Evolutionary conservation across 1,140 invertebrate species (phyloP).

Genomic region (Cotesia chilonis): DNA sequence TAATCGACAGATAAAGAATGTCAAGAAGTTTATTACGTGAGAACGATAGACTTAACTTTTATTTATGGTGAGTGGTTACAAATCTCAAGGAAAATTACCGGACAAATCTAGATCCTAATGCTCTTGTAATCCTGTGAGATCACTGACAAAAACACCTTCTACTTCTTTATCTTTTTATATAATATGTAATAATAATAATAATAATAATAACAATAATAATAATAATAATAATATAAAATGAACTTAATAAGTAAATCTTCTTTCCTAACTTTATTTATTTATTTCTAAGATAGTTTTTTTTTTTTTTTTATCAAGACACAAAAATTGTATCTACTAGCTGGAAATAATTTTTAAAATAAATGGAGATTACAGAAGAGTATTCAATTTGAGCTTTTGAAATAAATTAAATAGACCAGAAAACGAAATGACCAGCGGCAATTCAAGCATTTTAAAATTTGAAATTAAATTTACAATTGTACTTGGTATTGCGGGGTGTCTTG

Average conservation of each 20-base stretch:
- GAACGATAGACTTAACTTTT: no score
- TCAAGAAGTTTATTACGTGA: no score
- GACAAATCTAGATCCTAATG: slow-evolving; percentile 37
- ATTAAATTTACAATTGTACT: slow-evolving; percentile 21
- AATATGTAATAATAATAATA: no score
- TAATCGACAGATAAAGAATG: no score
- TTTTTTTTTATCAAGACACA: no score
- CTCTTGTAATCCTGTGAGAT: slow-evolving; percentile 30
- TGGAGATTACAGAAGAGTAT: not conserved
- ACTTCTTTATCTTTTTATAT: not conserved
- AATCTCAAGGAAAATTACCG: slow-evolving; percentile 28
- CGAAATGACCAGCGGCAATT: not conserved
- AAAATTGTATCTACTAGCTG: no score
- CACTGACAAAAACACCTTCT: not conserved
- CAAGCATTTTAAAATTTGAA: slow-evolving; percentile 1
- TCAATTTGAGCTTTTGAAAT: not conserved
- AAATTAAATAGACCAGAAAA: not conserved
- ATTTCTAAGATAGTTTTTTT: no score
- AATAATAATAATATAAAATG: no score
- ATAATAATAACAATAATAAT: no score
- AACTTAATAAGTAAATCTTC: no score
- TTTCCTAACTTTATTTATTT: no score
- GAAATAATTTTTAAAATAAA: not conserved
- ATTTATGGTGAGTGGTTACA: slow-evolving; percentile 14
- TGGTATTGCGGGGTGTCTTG: slow-evolving; percentile 18